These are phyloP conservation scores for Bolborhynchus lineola DNA, from an alignment of 2,113 vertebrate genomes.

Conservation along the genomic window DNA sequence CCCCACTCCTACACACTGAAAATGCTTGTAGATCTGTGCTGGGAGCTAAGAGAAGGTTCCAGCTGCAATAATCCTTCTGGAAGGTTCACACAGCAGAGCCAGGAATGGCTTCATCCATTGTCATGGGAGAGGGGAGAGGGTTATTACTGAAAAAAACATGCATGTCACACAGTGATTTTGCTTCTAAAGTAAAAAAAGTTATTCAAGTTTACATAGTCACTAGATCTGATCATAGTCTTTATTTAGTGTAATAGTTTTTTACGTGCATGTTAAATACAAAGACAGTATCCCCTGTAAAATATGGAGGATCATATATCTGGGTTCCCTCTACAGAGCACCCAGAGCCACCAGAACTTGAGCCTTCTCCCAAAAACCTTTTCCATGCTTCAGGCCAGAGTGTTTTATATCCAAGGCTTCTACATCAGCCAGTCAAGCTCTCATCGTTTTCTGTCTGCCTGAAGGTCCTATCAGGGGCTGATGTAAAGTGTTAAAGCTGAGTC, in stretches of 20 bases:
- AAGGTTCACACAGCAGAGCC: neutral
- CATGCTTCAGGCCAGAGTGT: neutral
- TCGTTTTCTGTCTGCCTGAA: neutral
- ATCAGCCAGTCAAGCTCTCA: neutral
- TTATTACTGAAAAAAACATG: neutral
- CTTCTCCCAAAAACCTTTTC: neutral
- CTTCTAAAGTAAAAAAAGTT: neutral
- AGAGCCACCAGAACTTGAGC: neutral
- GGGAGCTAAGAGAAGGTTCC: neutral
- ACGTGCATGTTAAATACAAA: neutral
- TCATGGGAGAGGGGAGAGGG: neutral
- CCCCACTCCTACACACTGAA: neutral
- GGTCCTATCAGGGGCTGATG: neutral
- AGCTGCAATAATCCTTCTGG: neutral
- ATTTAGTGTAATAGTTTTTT: neutral
- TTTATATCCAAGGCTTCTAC: neutral
- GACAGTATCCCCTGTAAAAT: neutral
- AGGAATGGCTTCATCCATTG: neutral
- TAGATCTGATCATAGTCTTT: neutral
- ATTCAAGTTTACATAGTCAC: neutral
- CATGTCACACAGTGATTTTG: neutral
- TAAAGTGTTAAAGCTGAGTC: neutral
- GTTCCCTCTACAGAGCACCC: neutral
- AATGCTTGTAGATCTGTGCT: neutral
- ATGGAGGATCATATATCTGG: rapidly evolving